Evolutionary conservation across 2,888 invertebrate species (phyloP).

Genomic region (Marronus borbonicus): DNA sequence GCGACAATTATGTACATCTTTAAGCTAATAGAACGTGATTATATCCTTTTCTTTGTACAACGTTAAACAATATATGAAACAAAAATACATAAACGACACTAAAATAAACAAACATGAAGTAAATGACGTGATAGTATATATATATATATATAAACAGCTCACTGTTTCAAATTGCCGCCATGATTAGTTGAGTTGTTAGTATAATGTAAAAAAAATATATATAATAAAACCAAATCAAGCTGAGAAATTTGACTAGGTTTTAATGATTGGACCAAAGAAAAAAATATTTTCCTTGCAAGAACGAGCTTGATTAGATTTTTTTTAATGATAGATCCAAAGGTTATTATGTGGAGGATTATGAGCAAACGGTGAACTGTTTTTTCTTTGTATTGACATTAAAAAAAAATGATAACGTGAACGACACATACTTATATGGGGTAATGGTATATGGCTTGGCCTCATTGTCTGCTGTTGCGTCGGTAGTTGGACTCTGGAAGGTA

Average conservation of each 20-base stretch:
- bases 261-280: too few relatives aligned
- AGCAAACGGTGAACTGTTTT: slow-evolving; percentile 46
- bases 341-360: neutral
- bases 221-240: slow-evolving; percentile 1
- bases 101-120: slow-evolving; percentile 6
- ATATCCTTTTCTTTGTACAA: neutral
- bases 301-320: too few relatives aligned
- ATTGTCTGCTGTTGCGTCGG: slow-evolving; percentile 59
- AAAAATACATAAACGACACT: slow-evolving; percentile 2
- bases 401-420: slow-evolving; percentile 47
- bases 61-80: slow-evolving; percentile 30
- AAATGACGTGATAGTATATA: too few relatives aligned
- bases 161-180: slow-evolving; percentile 22
- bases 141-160: slow-evolving; percentile 30
- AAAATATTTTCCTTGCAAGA: too few relatives aligned
- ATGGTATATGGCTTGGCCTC: slow-evolving; percentile 49
- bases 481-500: slow-evolving; percentile 69
- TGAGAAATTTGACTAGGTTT: neutral
- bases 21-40: slow-evolving; percentile 27
- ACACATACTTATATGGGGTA: slow-evolving; percentile 50
- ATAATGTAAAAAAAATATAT: neutral
- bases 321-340: neutral
- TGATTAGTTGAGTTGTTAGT: slow-evolving; percentile 19
- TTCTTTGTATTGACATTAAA: neutral
- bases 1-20: slow-evolving; percentile 25